Evolutionary conservation across 2,888 invertebrate species (phyloP), one percentile per base, ranked within the genome.

Genomic region (Cerastoderma edule): DNA sequence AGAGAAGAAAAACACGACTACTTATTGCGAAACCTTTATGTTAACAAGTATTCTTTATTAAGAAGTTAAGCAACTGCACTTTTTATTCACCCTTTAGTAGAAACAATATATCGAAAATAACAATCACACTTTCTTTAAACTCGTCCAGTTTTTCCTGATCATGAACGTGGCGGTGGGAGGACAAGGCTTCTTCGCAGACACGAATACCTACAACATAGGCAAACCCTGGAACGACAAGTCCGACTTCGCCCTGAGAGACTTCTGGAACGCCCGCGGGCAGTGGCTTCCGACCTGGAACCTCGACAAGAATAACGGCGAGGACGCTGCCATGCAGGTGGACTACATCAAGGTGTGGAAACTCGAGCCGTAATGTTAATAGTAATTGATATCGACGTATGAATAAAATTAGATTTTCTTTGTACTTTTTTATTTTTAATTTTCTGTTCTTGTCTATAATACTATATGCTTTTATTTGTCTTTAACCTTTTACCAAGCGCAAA

Each of bases 101-200:
- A 44, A 44, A 13, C 44, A n/a, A n/a, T n/a, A n/a, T n/a, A n/a
- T n/a, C n/a, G n/a, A n/a, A n/a, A n/a, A n/a, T n/a, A n/a, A n/a
- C 53, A 53, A 8, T 16, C 8, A 53, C n/a, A 22, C 22, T 16
- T 53, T 16, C 8, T 53, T 22, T n/a, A 6, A 6, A 6, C 53
- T 44, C 46, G 93, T 93, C 72, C 93, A 96, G 95, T 95, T 96
- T 94, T 96, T 95, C 92, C 92, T 97, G 32, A 94, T 95, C 0
- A 87, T 97, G 60, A 97, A 96, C 0, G 93, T 97, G 8, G 95
- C 96, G 44, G 96, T 96, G 60, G 97, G 96, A 0, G 97, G 97
- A 1, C 94, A 95, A 0, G 95, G 95, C 22, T 95, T 93, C 88
- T 97, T 96, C 89, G 94, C 95, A 0, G 96, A 97, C 85, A 71